Evolutionary conservation across 2,113 vertebrate genomes (phyloP).

Genomic region (Poecile atricapillus): DNA sequence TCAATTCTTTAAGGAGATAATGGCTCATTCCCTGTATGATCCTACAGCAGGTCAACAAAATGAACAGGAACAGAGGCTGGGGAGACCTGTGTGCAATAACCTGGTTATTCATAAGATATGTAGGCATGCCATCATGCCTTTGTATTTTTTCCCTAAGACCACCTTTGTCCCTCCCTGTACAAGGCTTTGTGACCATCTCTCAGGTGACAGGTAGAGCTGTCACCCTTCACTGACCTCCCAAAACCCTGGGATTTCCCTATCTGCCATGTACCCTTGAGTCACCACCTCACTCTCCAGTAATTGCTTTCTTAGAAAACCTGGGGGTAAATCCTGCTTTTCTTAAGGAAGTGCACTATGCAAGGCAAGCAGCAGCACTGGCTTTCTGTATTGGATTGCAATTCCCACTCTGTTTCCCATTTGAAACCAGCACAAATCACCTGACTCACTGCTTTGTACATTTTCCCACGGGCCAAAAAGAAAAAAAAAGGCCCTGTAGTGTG

Average conservation of each 20-base stretch:
- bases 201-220: accelerated
- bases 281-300: accelerated
- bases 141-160: neutral
- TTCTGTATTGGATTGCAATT: neutral
- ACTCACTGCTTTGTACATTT: neutral
- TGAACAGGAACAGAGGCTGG: neutral
- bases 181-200: neutral
- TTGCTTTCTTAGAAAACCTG: neutral
- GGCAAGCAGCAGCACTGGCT: neutral
- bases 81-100: accelerated
- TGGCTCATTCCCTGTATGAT: neutral
- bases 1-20: neutral
- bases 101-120: neutral
- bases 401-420: neutral
- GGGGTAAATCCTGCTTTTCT: neutral
- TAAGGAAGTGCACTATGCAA: accelerated
- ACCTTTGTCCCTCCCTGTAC: neutral
- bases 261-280: neutral
- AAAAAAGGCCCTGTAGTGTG: accelerated
- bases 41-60: neutral
- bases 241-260: neutral
- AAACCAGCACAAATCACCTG: neutral
- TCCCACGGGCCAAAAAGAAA: neutral
- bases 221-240: neutral
- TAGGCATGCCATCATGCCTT: accelerated